phyloP scores from a whole-genome alignment of 2,888 invertebrate species.

The Trichogramma evanescens region DNA sequence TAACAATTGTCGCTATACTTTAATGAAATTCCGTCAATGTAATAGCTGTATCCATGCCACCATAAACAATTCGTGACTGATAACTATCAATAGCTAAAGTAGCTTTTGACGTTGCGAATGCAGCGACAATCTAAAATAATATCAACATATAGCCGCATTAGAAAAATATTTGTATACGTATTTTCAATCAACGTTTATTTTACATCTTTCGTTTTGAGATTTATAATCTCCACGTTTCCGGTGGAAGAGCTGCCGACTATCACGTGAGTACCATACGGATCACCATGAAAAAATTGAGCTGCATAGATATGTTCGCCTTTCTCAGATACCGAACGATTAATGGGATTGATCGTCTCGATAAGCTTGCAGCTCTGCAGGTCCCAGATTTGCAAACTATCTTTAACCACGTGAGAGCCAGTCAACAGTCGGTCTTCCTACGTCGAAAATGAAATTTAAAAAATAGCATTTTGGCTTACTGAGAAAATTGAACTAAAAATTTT shows the following conservation, averaged over 20 bases:
- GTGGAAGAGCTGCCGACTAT: slow-evolving; percentile 41
- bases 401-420: slow-evolving; percentile 54
- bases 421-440: slow-evolving; percentile 35
- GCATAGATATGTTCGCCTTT: slow-evolving; percentile 56
- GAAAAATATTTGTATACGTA: background rate
- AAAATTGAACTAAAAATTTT: background rate
- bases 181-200: background rate
- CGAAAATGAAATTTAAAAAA: slow-evolving; percentile 26
- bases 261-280: slow-evolving; percentile 35
- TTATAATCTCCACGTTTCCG: slow-evolving; percentile 41
- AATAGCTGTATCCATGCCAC: slow-evolving; percentile 39
- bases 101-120: slow-evolving; percentile 35
- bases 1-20: background rate
- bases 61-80: slow-evolving; percentile 33
- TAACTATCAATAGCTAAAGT: slow-evolving; percentile 37
- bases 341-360: slow-evolving; percentile 47
- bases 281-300: slow-evolving; percentile 49
- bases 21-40: background rate
- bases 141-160: background rate
- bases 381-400: slow-evolving; percentile 53
- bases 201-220: slow-evolving; percentile 30
- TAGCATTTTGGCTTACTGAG: background rate
- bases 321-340: slow-evolving; percentile 50
- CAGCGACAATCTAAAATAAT: slow-evolving; percentile 31
- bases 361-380: slow-evolving; percentile 51